phyloP scores from a whole-genome alignment of 2,888 invertebrate species.

The Lucinisca nassula region DNA sequence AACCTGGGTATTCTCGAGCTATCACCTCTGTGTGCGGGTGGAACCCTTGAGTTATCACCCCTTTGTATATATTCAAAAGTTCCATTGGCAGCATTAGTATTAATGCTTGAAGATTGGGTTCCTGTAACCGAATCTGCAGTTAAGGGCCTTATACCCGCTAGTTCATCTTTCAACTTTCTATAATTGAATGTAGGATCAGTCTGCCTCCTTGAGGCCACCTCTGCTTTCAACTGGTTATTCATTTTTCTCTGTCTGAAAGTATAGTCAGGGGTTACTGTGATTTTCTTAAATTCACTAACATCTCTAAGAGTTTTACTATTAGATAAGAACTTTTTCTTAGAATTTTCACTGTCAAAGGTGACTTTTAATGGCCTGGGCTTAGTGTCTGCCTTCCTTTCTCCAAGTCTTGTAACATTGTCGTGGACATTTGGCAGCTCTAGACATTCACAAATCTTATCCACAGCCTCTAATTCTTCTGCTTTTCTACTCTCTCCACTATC shows the following conservation, averaged over 20 bases:
- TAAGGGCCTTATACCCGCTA: neutral
- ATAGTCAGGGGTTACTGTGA: neutral
- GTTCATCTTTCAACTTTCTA: neutral
- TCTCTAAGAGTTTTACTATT: neutral
- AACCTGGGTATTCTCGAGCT: too few species aligned
- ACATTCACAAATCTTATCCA: neutral
- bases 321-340: neutral
- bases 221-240: neutral
- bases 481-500: neutral
- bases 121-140: too few species aligned
- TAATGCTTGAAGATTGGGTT: too few species aligned
- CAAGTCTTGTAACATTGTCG: neutral
- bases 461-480: neutral
- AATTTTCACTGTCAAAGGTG: neutral
- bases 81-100: too few species aligned
- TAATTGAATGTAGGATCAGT: neutral
- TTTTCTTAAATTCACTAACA: neutral
- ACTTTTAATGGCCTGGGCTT: neutral
- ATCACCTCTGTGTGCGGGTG: too few species aligned
- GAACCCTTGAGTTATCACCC: too few species aligned
- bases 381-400: neutral
- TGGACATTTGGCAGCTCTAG: neutral
- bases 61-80: too few species aligned
- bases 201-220: neutral
- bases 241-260: neutral